Conservation (phyloP, 2,113 vertebrate species). For the Tursiops truncatus region DNA sequence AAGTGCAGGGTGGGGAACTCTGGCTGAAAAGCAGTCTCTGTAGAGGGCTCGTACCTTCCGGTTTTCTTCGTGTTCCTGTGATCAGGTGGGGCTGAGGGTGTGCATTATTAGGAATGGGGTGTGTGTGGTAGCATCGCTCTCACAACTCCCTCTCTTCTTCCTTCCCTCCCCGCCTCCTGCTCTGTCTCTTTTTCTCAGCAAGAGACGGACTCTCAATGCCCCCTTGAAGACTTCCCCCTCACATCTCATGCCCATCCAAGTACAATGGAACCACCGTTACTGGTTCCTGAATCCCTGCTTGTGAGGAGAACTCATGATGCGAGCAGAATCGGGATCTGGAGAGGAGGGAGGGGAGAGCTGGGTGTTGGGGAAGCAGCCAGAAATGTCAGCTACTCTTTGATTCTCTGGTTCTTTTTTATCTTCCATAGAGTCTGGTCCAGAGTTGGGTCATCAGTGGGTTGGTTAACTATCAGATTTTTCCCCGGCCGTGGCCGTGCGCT, state of each 20-base stretch:
- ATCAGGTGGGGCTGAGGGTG: neutral
- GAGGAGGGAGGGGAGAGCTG: neutral
- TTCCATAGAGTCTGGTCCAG: neutral
- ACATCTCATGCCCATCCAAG: neutral
- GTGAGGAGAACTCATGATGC: neutral
- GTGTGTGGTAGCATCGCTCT: neutral
- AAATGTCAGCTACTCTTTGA: neutral
- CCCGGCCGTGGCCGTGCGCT: neutral
- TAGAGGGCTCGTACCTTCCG: neutral
- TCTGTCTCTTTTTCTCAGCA: neutral
- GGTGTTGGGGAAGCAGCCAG: no score
- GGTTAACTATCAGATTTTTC: neutral
- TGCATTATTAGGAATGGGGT: neutral
- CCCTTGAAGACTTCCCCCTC: neutral
- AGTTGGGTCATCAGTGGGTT: neutral
- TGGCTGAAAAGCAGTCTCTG: neutral
- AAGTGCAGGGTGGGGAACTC: neutral
- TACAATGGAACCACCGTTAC: neutral
- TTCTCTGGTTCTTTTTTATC: neutral
- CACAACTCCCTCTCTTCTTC: neutral
- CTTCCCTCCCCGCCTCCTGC: neutral
- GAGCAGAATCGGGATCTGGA: neutral
- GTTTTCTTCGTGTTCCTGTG: neutral
- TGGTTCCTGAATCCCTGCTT: neutral
- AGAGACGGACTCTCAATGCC: neutral